Conservation (phyloP, 2,113 vertebrate genomes). For the Colinus virginianus region DNA sequence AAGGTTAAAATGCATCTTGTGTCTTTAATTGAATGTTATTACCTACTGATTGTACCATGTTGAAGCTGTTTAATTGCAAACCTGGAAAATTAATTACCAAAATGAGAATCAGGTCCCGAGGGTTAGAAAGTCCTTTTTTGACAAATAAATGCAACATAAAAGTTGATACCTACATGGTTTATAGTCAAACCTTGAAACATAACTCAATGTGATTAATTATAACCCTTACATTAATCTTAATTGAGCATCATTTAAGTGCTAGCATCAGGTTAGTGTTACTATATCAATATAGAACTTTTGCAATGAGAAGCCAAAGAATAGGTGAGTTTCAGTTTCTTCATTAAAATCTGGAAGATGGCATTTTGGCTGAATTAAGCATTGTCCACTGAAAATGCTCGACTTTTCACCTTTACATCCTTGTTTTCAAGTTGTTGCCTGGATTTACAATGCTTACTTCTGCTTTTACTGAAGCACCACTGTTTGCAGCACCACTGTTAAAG, state of each 20-base stretch:
- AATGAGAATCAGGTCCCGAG: constrained; percentile 74
- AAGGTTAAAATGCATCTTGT: constrained; percentile 83
- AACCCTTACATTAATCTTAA: constrained; percentile 59
- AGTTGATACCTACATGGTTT: constrained; percentile 76
- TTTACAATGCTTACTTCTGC: not conserved
- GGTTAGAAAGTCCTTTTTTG: constrained; percentile 75
- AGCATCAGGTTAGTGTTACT: constrained; percentile 17
- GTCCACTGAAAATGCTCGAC: not conserved
- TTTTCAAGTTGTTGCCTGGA: not conserved
- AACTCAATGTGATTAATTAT: constrained; percentile 71
- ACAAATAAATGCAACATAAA: constrained; percentile 79
- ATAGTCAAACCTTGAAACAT: constrained; percentile 66
- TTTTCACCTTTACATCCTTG: not conserved
- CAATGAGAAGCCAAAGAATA: not conserved
- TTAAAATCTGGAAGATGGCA: not conserved
- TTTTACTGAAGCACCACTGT: not conserved
- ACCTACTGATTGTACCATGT: constrained; percentile 78
- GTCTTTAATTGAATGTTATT: constrained; percentile 85
- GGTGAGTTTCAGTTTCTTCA: not conserved
- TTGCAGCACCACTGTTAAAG: not conserved
- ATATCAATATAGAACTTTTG: not conserved
- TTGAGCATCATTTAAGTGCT: constrained; percentile 48
- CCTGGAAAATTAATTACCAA: constrained; percentile 81
- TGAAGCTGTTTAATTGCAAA: constrained; percentile 84
- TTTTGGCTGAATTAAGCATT: not conserved